These are phyloP conservation scores for Catocala nupta DNA, from an alignment of 2,888 invertebrate genomes.

Conservation along the genomic window DNA sequence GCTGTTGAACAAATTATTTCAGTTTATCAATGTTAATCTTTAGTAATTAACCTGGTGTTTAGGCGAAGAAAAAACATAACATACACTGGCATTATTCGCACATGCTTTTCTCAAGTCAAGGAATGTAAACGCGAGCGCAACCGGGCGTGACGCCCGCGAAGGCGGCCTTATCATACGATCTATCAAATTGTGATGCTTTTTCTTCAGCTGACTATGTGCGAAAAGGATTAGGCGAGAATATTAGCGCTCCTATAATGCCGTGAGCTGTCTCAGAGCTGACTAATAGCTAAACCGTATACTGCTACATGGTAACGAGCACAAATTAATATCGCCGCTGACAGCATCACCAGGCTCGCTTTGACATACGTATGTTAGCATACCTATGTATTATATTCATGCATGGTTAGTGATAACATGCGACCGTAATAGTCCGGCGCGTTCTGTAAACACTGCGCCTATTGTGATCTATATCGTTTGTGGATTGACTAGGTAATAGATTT, in stretches of 20 bases:
- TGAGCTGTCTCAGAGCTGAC: slow-evolving; percentile 42
- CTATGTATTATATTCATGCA: slow-evolving; percentile 18
- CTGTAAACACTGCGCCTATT: slow-evolving; percentile 34
- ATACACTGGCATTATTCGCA: slow-evolving; percentile 67
- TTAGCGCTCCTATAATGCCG: slow-evolving; percentile 51
- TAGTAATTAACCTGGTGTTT: slow-evolving; percentile 68
- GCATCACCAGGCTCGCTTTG: slow-evolving; percentile 19
- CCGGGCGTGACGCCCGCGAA: slow-evolving; percentile 64
- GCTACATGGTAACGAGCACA: slow-evolving; percentile 16
- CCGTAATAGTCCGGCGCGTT: slow-evolving; percentile 26
- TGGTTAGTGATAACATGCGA: slow-evolving; percentile 31
- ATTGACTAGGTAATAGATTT: slow-evolving; percentile 29
- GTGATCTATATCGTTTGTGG: slow-evolving; percentile 27
- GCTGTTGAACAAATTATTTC: slow-evolving; percentile 72
- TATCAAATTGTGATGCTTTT: slow-evolving; percentile 70
- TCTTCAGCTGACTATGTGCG: slow-evolving; percentile 60
- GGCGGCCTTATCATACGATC: slow-evolving; percentile 63
- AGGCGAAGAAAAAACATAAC: slow-evolving; percentile 63
- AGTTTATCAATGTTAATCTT: slow-evolving; percentile 66
- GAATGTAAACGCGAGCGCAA: slow-evolving; percentile 61
- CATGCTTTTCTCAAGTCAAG: slow-evolving; percentile 67
- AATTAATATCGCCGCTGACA: slow-evolving; percentile 20
- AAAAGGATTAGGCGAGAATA: slow-evolving; percentile 62
- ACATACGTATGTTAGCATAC: slow-evolving; percentile 16
- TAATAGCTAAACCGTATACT: slow-evolving; percentile 26